phyloP scores from a whole-genome alignment of 2,888 invertebrate genomes.

The Automeris io region DNA sequence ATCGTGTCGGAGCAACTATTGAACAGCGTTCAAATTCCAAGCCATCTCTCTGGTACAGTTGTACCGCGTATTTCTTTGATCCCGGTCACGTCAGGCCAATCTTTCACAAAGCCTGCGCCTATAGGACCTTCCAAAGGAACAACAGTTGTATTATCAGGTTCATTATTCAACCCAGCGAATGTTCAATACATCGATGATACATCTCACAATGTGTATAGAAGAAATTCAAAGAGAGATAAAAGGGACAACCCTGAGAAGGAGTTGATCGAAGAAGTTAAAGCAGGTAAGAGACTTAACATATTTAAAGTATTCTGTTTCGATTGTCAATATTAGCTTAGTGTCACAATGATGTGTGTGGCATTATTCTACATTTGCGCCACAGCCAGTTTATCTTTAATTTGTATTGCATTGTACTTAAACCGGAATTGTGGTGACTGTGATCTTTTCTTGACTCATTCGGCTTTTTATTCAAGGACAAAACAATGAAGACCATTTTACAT shows the following conservation, averaged over 20 bases:
- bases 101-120: slow-evolving; percentile 26
- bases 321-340: neutral
- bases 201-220: slow-evolving; percentile 74
- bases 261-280: slow-evolving; percentile 33
- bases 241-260: slow-evolving; percentile 70
- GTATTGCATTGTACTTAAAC: too few relatives aligned
- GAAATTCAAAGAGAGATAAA: slow-evolving; percentile 66
- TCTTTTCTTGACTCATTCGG: too few relatives aligned
- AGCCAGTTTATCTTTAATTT: too few relatives aligned
- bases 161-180: slow-evolving; percentile 75
- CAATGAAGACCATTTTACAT: too few relatives aligned
- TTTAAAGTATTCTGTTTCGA: neutral
- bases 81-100: slow-evolving; percentile 23
- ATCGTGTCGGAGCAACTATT: slow-evolving; percentile 76
- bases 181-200: slow-evolving; percentile 79
- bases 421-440: too few relatives aligned
- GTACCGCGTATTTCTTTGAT: slow-evolving; percentile 29
- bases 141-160: slow-evolving; percentile 54
- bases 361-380: too few relatives aligned
- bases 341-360: too few relatives aligned
- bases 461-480: too few relatives aligned
- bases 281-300: slow-evolving; percentile 27
- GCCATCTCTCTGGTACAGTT: slow-evolving; percentile 23
- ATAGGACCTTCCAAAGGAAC: slow-evolving; percentile 48
- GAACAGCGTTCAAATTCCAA: slow-evolving; percentile 41